phyloP scores from a whole-genome alignment of 1,140 invertebrate species.

The Halictus rubicundus region DNA sequence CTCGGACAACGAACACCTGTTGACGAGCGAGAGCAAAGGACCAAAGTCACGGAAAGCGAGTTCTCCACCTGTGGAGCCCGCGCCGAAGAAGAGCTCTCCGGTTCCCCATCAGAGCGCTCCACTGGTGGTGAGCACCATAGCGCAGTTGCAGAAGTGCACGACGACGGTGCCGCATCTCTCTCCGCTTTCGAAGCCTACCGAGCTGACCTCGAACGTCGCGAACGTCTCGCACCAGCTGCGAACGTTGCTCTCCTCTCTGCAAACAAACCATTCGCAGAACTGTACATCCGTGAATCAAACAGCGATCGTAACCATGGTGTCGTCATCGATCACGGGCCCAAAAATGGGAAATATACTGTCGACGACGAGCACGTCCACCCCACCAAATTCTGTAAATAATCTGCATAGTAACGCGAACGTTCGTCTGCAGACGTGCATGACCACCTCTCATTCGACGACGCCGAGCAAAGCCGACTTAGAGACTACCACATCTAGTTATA shows the following conservation, averaged over 20 bases:
- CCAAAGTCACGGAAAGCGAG: conserved; percentile 45
- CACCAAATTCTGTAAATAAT: conserved; percentile 60
- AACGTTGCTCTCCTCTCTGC: conserved; percentile 76
- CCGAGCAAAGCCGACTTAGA: conserved; percentile 59
- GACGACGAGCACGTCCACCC: conserved; percentile 62
- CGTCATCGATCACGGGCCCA: conserved; percentile 79
- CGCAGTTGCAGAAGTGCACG: conserved; percentile 74
- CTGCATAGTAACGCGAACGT: conserved; percentile 54
- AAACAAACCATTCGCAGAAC: conserved; percentile 73
- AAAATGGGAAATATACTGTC: conserved; percentile 59
- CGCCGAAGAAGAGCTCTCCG: conserved; percentile 57
- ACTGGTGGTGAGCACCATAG: conserved; percentile 61
- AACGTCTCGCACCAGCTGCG: conserved; percentile 86
- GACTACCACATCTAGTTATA: conserved; percentile 66
- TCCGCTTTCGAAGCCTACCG: conserved; percentile 86
- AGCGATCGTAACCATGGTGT: conserved; percentile 80
- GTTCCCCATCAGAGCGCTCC: conserved; percentile 49
- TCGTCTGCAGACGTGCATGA: conserved; percentile 57
- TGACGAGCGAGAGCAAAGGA: conserved; percentile 49
- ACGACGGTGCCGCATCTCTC: conserved; percentile 84
- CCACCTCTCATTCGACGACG: conserved; percentile 30
- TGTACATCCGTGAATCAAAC: conserved; percentile 67
- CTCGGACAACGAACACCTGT: conserved; percentile 55
- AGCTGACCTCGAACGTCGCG: conserved; percentile 86
- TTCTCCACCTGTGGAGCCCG: conserved; percentile 20